These are phyloP conservation scores for Malurus melanocephalus DNA, from an alignment of 2,113 vertebrate genomes.

Conservation along the genomic window DNA sequence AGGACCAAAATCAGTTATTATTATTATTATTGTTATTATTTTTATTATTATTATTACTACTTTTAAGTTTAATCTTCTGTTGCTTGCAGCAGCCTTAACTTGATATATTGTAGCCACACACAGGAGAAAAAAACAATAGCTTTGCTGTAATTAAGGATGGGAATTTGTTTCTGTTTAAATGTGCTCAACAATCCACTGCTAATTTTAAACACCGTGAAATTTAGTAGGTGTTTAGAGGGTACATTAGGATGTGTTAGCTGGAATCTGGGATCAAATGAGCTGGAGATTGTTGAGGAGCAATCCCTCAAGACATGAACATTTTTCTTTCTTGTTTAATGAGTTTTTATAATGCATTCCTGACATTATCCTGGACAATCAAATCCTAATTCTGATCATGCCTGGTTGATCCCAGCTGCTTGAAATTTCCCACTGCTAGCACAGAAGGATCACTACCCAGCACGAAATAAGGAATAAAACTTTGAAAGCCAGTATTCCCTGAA, in stretches of 20 bases:
- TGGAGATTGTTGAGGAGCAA: neutral
- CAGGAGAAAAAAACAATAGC: fast-evolving
- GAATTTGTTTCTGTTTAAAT: neutral
- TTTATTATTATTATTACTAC: neutral
- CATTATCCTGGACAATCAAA: neutral
- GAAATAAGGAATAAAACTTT: neutral
- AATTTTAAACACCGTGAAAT: neutral
- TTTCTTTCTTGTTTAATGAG: neutral
- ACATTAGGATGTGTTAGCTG: neutral
- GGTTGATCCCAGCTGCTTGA: neutral
- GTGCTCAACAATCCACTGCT: neutral
- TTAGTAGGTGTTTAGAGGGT: neutral
- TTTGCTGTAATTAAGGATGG: neutral
- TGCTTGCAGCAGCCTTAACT: neutral
- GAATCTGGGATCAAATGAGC: neutral
- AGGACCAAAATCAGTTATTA: neutral
- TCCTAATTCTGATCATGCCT: neutral
- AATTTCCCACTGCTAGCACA: neutral
- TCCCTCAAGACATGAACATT: neutral
- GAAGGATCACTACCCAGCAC: neutral
- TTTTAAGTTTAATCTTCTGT: neutral
- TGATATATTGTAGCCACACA: neutral
- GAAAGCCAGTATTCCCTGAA: neutral
- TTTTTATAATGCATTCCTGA: neutral
- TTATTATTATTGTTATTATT: neutral